Base-by-base conservation (phyloP, 2,888 invertebrate genomes). In the Bellardia bayeri region DNA sequence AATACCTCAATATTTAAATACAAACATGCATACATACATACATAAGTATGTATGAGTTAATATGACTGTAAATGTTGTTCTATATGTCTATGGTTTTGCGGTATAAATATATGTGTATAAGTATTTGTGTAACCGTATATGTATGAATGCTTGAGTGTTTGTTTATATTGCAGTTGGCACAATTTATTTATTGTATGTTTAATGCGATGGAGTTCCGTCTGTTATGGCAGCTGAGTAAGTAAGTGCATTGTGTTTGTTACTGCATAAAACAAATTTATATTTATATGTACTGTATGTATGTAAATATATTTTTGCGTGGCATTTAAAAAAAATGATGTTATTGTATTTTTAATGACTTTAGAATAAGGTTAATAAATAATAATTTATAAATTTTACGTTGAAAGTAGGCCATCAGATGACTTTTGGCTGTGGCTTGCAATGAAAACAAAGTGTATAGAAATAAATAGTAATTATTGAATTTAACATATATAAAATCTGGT, bases 141-240 rank as follows among this genome's bases (percentile, higher is more conserved):
- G 37, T 51, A 58, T 76, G n/a, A 72, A 66, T 81, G 66, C 42
- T 79, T 33, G 54, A 63, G 6, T 74, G 30, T 74, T 78, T 74
- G 42, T 76, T 82, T 69, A 33, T 61, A 84, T 69, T 78, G 85
- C 85, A 87, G 68, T 79, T 87, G 82, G 79, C 82, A 85, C 74
- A 82, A 79, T 85, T 79, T 85, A 79, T 85, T 85, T 82, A 82
- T 82, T 66, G 69, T 71, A 37, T 79, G 23, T 54, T 85, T 79
- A 78, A 82, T 82, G 74, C n/a, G 68, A 79, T 75, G 58, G n/a
- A 80, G 64, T 75, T 81, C 63, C 63, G 63, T 75, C 74, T 85
- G 80, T 61, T 68, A 42, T 80, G 45, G 23, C 61, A 61, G n/a
- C 63, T 61, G 54, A 63, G 42, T 69, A 80, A 81, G 56, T 54